These are phyloP conservation scores for Drosophila persimilis DNA, from an alignment of 1,140 invertebrate species.

Conservation along the genomic window DNA sequence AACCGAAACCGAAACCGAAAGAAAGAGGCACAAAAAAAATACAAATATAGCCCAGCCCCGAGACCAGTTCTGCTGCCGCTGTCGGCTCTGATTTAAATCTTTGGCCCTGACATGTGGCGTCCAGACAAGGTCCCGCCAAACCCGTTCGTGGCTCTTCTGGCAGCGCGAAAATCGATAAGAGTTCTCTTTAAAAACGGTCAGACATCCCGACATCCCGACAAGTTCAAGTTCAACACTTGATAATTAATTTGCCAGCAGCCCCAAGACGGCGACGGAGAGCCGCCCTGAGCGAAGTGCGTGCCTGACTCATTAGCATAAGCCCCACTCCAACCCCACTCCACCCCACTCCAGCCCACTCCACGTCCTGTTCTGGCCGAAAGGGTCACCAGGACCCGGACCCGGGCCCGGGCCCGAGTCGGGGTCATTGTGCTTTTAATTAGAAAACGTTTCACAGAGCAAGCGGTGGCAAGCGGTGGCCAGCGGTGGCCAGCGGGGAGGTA, in stretches of 20 bases:
- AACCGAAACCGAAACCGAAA: conserved; percentile 35
- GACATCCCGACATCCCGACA: conserved; percentile 12
- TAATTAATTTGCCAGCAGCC: conserved; percentile 66
- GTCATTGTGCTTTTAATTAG: conserved; percentile 80
- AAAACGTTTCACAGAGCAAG: conserved; percentile 32
- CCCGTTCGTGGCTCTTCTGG: not conserved
- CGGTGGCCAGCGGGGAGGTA: not conserved
- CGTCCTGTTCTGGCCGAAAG: conserved; percentile 24
- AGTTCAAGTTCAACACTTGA: conserved; percentile 80
- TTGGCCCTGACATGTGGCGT: conserved; percentile 72
- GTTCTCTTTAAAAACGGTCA: conserved; percentile 43
- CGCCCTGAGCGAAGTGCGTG: conserved; percentile 46
- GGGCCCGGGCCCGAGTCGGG: conserved; percentile 24
- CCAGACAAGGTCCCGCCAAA: conserved; percentile 46
- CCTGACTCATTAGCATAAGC: conserved; percentile 51
- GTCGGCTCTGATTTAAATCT: conserved; percentile 77
- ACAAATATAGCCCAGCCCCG: not conserved
- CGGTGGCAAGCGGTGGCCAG: not conserved
- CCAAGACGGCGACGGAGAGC: too few species aligned
- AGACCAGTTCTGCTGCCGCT: conserved; percentile 20
- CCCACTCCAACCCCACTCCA: not conserved
- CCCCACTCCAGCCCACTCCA: too few species aligned
- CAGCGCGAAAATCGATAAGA: conserved; percentile 57
- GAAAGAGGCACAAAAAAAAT: conserved; percentile 1
- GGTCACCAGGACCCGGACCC: conserved; percentile 9